Evolutionary conservation across 2,797 vertebrate genomes (phyloP), one percentile per base, ranked within the genome.

Genomic region (Pachyuromys duprasi): DNA sequence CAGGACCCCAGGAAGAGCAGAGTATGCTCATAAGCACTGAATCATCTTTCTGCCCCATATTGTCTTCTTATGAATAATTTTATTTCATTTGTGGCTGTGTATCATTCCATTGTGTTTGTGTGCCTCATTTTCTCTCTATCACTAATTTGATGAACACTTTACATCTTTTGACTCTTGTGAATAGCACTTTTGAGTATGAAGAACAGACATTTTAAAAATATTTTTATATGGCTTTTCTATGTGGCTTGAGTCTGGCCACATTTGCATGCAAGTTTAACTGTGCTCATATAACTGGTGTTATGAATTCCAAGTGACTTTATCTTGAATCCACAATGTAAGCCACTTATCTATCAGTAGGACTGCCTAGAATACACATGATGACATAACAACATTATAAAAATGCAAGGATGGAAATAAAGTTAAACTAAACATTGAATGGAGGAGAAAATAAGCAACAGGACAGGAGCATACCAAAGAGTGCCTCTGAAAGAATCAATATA

Each of bases 321-420:
- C 4, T 42, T 78, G 13, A 95, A 63, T 70, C 84, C 93, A 79
- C 94, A 72, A 82, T 91, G 20, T 74, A 8, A 62, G 83, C 65
- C 12, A 92, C 18, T 94, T 49, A 91, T 22, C 39, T 62, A 83
- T 93, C 36, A 55, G 17, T 75, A 57, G 4, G 62, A 67, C 31
- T 57, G 5, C 26, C 33, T 55, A 82, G 63, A 93, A 93, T 53
- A 14, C 31, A 8, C 3, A 8, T 67, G n/a, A 20, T n/a, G 33
- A 26, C 2, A 49, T 67, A 92, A 63, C 76, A 7, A 1, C 67
- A 53, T 84, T 91, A 62, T 72, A 7, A 91, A 15, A 88, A 88
- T 72, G 62, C 1, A 18, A 33, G 2, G 2, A 55, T 96, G 5
- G 82, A 79, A 0, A 17, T 11, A 89, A 94, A 31, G 22, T 18